phyloP scores from a whole-genome alignment of 2,113 vertebrate genomes.

The Ptychochromis oligacanthus region DNA sequence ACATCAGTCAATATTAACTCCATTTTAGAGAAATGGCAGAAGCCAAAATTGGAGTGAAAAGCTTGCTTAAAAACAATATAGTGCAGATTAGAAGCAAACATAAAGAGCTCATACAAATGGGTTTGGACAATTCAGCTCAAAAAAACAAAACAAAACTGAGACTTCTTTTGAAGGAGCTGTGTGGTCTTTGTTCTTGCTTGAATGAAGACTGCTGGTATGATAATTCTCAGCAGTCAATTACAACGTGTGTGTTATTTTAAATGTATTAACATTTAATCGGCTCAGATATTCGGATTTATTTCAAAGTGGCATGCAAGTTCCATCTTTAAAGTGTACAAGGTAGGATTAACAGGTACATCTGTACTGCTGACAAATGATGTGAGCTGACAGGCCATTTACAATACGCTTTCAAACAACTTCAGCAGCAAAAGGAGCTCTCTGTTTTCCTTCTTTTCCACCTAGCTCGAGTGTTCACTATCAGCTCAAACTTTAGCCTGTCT shows the following conservation, averaged over 20 bases:
- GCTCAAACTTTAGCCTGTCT: conserved; percentile 29
- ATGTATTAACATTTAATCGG: neutral
- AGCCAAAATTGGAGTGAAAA: neutral
- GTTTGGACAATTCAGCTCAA: neutral
- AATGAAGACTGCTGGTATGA: neutral
- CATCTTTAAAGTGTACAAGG: neutral
- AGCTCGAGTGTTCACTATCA: conserved; percentile 1
- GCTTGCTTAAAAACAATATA: neutral
- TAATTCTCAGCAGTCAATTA: neutral
- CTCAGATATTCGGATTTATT: neutral
- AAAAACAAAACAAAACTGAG: neutral
- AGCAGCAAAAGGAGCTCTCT: neutral
- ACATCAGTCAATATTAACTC: neutral
- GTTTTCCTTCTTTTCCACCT: conserved; percentile 5
- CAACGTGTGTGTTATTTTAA: neutral
- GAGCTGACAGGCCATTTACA: neutral
- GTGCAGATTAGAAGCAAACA: neutral
- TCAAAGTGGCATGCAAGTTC: neutral
- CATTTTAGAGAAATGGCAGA: neutral
- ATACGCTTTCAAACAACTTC: neutral
- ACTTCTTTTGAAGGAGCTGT: neutral
- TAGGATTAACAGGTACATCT: neutral
- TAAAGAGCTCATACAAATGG: neutral
- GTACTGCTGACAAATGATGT: neutral
- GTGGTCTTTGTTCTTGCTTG: conserved; percentile 19